A percentile compares a stretch with the other conserved stretches of the same genome.
These are phyloP conservation scores for Sorex maritimensis DNA, from an alignment of 2,797 vertebrate genomes.

Conservation along the genomic window DNA sequence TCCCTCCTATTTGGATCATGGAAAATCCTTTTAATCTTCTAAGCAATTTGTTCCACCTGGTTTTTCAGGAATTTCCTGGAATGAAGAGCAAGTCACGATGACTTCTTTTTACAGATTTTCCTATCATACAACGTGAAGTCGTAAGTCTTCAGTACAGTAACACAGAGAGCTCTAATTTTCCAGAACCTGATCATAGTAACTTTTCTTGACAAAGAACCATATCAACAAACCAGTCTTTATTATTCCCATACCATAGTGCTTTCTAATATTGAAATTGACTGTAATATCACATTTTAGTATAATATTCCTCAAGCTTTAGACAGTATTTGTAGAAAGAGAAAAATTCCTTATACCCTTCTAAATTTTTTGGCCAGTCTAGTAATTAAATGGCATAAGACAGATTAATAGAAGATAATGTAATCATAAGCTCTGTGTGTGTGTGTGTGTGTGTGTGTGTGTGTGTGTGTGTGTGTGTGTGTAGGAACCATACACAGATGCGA, in stretches of 20 bases:
- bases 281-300: neutral
- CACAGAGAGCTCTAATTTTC: conserved; percentile 26
- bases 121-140: neutral
- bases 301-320: conserved; percentile 5
- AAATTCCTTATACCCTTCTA: neutral
- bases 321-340: neutral
- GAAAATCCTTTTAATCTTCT: conserved; percentile 63
- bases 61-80: conserved; percentile 56
- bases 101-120: conserved; percentile 14
- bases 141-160: neutral
- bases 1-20: conserved; percentile 29
- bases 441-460: neutral
- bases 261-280: conserved; percentile 32
- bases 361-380: neutral
- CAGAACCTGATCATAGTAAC: neutral
- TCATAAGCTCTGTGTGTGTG: neutral
- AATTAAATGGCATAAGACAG: neutral
- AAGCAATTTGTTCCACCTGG: conserved; percentile 34
- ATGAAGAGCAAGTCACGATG: neutral
- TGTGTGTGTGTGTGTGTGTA: neutral
- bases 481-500: neutral
- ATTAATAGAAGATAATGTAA: neutral
- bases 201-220: conserved; percentile 67
- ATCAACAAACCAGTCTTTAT: neutral
- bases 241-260: neutral